These are phyloP conservation scores for Calameuta idolon DNA, from an alignment of 2,888 invertebrate species.

Conservation along the genomic window DNA sequence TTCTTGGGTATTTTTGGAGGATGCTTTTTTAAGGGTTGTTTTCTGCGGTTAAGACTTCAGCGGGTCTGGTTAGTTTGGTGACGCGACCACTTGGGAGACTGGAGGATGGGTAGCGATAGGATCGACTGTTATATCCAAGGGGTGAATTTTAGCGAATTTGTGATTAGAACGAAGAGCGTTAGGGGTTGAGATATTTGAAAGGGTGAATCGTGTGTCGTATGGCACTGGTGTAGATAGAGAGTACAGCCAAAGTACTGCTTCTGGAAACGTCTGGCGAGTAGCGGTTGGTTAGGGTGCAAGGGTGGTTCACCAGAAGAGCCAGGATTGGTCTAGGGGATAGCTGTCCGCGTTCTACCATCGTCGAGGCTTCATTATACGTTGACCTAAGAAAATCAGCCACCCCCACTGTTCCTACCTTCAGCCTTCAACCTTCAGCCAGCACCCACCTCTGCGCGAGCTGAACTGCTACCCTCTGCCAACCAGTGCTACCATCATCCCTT, in stretches of 20 bases:
- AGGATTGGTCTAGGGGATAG: conserved; percentile 60
- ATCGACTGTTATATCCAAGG: not conserved
- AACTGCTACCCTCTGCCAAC: conserved; percentile 29
- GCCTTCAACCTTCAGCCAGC: conserved; percentile 49
- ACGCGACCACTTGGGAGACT: not conserved
- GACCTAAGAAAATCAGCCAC: conserved; percentile 67
- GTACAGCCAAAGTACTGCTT: conserved; percentile 28
- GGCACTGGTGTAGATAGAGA: not conserved
- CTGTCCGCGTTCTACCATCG: conserved; percentile 44
- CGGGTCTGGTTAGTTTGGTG: not conserved
- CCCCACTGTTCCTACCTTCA: conserved; percentile 35
- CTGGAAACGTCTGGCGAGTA: conserved; percentile 44
- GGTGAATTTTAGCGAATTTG: not conserved
- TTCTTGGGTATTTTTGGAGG: not conserved
- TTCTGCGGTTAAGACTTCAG: not conserved
- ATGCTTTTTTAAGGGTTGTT: not conserved
- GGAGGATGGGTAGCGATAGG: not conserved
- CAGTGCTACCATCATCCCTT: conserved; percentile 21
- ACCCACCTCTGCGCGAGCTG: conserved; percentile 31
- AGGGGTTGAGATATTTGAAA: not conserved
- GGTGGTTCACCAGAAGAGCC: conserved; percentile 48
- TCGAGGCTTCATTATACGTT: conserved; percentile 65
- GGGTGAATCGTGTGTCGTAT: not conserved
- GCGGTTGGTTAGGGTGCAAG: conserved; percentile 42
- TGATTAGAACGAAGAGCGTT: not conserved